Conservation (phyloP, 2,888 invertebrate genomes). For the Auanema sp. region DNA sequence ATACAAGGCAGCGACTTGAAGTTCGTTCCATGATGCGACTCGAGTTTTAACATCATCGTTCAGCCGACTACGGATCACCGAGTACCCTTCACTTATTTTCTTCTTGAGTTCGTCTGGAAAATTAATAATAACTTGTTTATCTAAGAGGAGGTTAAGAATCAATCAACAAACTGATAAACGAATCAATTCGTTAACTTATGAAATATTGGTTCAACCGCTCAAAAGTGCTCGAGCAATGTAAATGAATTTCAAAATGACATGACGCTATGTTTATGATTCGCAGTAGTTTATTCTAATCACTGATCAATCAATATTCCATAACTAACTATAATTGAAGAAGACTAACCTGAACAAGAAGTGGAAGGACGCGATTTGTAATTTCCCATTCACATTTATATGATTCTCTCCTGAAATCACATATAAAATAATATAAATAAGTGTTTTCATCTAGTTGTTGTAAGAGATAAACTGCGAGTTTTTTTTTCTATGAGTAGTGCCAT, state of each 20-base stretch:
- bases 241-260: not conserved
- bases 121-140: not conserved
- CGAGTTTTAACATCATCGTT: constrained; percentile 64
- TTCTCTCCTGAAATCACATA: too few species aligned
- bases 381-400: constrained; percentile 44
- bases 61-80: constrained; percentile 66
- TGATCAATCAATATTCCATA: constrained; percentile 2
- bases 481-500: too few species aligned
- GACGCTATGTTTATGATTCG: not conserved
- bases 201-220: not conserved
- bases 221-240: not conserved
- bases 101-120: constrained; percentile 67
- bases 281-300: not conserved
- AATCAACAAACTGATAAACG: not conserved
- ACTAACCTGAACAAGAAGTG: constrained; percentile 58
- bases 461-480: too few species aligned
- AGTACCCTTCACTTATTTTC: constrained; percentile 68
- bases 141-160: not conserved
- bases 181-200: not conserved
- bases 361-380: constrained; percentile 61
- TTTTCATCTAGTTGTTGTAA: too few species aligned
- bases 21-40: constrained; percentile 62
- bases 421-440: too few species aligned
- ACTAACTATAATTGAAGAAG: not conserved
- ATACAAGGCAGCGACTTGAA: constrained; percentile 65